Percentiles rank a stretch among this genome's conserved stretches.
phyloP scores from a whole-genome alignment of 2,797 vertebrate species.

The Neosalanx taihuensis region DNA sequence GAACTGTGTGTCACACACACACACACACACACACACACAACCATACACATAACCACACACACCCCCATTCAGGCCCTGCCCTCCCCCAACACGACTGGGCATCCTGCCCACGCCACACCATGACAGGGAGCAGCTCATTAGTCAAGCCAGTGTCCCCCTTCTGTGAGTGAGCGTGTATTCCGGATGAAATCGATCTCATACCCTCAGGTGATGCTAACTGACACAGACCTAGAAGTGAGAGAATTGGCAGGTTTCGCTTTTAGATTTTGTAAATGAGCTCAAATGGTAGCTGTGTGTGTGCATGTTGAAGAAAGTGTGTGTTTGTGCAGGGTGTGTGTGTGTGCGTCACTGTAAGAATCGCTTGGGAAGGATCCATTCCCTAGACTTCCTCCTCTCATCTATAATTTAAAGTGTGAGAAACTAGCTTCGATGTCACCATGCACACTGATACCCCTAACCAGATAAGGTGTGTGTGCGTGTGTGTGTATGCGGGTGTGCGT shows the following conservation, averaged over 20 bases:
- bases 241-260: constrained; percentile 15
- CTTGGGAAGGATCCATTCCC: constrained; percentile 66
- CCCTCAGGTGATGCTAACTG: constrained; percentile 33
- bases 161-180: constrained; percentile 18
- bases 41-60: background rate
- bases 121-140: constrained; percentile 41
- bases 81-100: constrained; percentile 13
- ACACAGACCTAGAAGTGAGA: constrained; percentile 11
- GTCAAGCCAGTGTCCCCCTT: constrained; percentile 37
- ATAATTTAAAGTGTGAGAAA: constrained; percentile 71
- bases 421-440: constrained; percentile 55
- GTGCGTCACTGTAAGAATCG: constrained; percentile 19
- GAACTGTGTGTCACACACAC: background rate
- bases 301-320: background rate
- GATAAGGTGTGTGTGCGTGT: constrained; percentile 8
- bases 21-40: background rate
- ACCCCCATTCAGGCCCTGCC: constrained; percentile 2
- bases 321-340: constrained; percentile 8
- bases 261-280: constrained; percentile 22
- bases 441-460: constrained; percentile 47
- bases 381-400: constrained; percentile 64
- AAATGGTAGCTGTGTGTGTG: constrained; percentile 3
- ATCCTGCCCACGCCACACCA: constrained; percentile 53
- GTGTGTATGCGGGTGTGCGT: background rate
- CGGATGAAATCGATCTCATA: constrained; percentile 26